phyloP scores from a whole-genome alignment of 2,888 invertebrate genomes.

The Eristalinus aeneus region DNA sequence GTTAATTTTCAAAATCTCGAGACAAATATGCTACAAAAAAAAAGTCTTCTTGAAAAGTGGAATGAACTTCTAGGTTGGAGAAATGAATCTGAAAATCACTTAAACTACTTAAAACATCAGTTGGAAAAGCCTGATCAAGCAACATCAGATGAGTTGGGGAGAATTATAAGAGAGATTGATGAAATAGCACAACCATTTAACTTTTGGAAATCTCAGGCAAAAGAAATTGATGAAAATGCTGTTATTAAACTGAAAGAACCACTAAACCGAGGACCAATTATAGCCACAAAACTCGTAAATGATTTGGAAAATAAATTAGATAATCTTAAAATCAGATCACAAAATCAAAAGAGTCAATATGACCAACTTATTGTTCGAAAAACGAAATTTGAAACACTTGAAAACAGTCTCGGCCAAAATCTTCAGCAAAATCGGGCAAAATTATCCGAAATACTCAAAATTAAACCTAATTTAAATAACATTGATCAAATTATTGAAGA shows the following conservation, averaged over 20 bases:
- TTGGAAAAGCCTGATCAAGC: slow-evolving; percentile 87
- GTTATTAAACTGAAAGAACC: slow-evolving; percentile 87
- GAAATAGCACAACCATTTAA: slow-evolving; percentile 85
- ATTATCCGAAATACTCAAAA: slow-evolving; percentile 75
- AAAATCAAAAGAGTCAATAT: slow-evolving; percentile 85
- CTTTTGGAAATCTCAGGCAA: slow-evolving; percentile 87
- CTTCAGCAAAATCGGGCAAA: slow-evolving; percentile 82
- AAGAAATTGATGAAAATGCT: slow-evolving; percentile 85
- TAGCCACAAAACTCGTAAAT: slow-evolving; percentile 87
- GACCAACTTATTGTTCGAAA: slow-evolving; percentile 88
- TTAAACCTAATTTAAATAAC: slow-evolving; percentile 77
- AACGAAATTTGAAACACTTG: slow-evolving; percentile 88
- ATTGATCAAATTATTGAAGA: slow-evolving; percentile 80
- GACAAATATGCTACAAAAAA: slow-evolving; percentile 87
- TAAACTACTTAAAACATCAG: slow-evolving; percentile 90
- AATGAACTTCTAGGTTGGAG: slow-evolving; percentile 91
- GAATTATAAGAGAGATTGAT: slow-evolving; percentile 86
- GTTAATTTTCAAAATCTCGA: slow-evolving; percentile 90
- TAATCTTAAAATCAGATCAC: slow-evolving; percentile 85
- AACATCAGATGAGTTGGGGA: slow-evolving; percentile 86
- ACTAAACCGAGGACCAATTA: slow-evolving; percentile 86
- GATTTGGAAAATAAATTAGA: slow-evolving; percentile 88
- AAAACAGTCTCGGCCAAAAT: slow-evolving; percentile 86
- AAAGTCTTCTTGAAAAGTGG: slow-evolving; percentile 90
- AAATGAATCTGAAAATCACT: slow-evolving; percentile 88